phyloP scores from a whole-genome alignment of 1,140 invertebrate genomes.

The Odontomachus brunneus region DNA sequence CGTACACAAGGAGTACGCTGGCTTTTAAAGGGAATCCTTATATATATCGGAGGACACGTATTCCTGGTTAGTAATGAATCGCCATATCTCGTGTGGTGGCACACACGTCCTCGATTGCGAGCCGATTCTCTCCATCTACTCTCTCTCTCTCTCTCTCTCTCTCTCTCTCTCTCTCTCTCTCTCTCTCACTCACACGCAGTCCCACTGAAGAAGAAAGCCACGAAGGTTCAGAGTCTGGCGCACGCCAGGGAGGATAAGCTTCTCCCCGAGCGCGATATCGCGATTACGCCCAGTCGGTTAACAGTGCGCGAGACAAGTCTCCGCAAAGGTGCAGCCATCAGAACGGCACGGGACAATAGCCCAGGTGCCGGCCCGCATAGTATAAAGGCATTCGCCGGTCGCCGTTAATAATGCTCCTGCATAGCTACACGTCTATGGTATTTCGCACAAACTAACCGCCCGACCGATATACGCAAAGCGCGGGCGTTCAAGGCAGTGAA shows the following conservation, averaged over 20 bases:
- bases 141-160: constrained; percentile 14
- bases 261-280: constrained; percentile 30
- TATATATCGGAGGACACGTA: neutral
- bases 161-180: neutral
- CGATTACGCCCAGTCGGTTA: constrained; percentile 34
- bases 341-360: constrained; percentile 60
- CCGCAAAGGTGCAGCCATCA: constrained; percentile 44
- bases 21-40: constrained; percentile 47
- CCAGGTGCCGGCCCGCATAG: neutral
- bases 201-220: constrained; percentile 13
- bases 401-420: constrained; percentile 61
- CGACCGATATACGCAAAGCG: constrained; percentile 1
- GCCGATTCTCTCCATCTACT: neutral
- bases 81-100: constrained; percentile 21
- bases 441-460: constrained; percentile 45
- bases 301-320: constrained; percentile 56
- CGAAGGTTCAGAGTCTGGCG: constrained; percentile 22
- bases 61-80: constrained; percentile 54
- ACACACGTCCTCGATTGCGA: constrained; percentile 21
- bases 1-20: neutral
- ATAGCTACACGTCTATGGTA: constrained; percentile 14
- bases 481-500: neutral
- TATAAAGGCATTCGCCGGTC: constrained; percentile 53
- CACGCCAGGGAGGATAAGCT: constrained; percentile 25
- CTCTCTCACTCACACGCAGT: constrained; percentile 1